Evolutionary conservation across 2,797 vertebrate genomes (phyloP).

Genomic region (Anolis apletophallus): DNA sequence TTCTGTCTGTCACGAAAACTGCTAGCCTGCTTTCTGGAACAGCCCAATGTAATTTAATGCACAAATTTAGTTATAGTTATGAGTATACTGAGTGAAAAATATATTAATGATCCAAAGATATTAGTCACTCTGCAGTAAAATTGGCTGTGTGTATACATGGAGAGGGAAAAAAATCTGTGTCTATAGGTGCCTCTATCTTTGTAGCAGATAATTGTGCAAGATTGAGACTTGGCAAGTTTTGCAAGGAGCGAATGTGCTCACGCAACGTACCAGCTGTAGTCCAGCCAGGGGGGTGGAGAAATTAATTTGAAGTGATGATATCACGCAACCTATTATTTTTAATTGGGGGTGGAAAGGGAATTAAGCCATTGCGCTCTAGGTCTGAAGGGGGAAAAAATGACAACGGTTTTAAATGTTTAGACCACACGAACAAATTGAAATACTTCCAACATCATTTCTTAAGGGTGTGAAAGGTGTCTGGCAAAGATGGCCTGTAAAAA

Average conservation of each 20-base stretch:
- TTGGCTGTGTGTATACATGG: slow-evolving; percentile 37
- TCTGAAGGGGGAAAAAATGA: slow-evolving; percentile 4
- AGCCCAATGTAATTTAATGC: slow-evolving; percentile 60
- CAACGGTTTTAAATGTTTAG: slow-evolving; percentile 42
- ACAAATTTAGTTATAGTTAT: slow-evolving; percentile 66
- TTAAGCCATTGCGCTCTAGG: slow-evolving; percentile 36
- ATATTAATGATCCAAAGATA: slow-evolving; percentile 69
- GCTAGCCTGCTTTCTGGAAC: slow-evolving; percentile 66
- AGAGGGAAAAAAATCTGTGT: background rate
- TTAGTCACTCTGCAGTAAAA: slow-evolving; percentile 55
- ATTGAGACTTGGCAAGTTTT: slow-evolving; percentile 40
- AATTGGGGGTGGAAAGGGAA: slow-evolving; percentile 36
- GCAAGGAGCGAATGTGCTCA: slow-evolving; percentile 37
- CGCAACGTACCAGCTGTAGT: slow-evolving; percentile 25
- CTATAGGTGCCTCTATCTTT: slow-evolving; percentile 47
- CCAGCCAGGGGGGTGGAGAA: slow-evolving; percentile 47
- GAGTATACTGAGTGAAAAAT: slow-evolving; percentile 70
- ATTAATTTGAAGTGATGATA: slow-evolving; percentile 52
- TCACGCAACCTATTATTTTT: slow-evolving; percentile 46
- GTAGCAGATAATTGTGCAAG: slow-evolving; percentile 53
- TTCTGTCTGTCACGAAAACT: slow-evolving; percentile 76
- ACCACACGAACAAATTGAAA: slow-evolving; percentile 25
- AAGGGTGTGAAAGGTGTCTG: slow-evolving; percentile 2
- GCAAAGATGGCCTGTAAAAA: background rate
- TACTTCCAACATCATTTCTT: slow-evolving; percentile 36